phyloP scores from a whole-genome alignment of 2,888 invertebrate genomes.

The Acronicta psi region DNA sequence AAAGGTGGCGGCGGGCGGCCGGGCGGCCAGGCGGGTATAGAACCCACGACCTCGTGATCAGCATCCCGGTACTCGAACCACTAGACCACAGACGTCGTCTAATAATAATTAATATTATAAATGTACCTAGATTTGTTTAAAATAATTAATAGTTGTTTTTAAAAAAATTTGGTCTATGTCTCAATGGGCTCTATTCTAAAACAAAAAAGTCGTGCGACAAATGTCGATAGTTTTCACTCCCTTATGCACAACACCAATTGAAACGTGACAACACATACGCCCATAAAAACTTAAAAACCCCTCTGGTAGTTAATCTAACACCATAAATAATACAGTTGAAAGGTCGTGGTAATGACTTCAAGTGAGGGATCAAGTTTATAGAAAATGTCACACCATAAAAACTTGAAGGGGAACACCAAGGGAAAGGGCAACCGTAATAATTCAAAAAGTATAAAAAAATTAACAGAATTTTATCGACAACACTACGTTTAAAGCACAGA shows the following conservation, averaged over 20 bases:
- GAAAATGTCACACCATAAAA: slow-evolving; percentile 39
- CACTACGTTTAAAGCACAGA: neutral
- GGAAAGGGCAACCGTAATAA: slow-evolving; percentile 14
- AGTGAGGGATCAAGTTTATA: slow-evolving; percentile 44
- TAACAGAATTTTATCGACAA: neutral
- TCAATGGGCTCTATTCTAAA: slow-evolving; percentile 1
- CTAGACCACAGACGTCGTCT: too few species aligned
- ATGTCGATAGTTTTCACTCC: neutral
- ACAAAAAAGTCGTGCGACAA: neutral
- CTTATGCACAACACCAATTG: slow-evolving; percentile 9
- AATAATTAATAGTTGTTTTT: too few species aligned
- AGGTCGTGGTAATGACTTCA: slow-evolving; percentile 48
- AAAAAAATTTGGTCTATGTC: too few species aligned
- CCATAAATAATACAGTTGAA: slow-evolving; percentile 46
- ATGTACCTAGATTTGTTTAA: too few species aligned
- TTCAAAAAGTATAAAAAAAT: neutral
- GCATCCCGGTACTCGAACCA: too few species aligned
- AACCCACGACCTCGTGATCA: too few species aligned
- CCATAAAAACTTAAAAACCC: slow-evolving; percentile 41
- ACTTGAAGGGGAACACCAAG: slow-evolving; percentile 15
- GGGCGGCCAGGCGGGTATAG: too few species aligned
- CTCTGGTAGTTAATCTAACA: slow-evolving; percentile 30
- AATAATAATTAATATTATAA: too few species aligned
- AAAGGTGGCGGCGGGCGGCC: too few species aligned
- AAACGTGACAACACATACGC: slow-evolving; percentile 39